Percentiles rank a stretch among this genome's conserved stretches.
These are phyloP conservation scores for Gymnobelideus leadbeateri DNA, from an alignment of 2,113 vertebrate genomes.

Conservation along the genomic window DNA sequence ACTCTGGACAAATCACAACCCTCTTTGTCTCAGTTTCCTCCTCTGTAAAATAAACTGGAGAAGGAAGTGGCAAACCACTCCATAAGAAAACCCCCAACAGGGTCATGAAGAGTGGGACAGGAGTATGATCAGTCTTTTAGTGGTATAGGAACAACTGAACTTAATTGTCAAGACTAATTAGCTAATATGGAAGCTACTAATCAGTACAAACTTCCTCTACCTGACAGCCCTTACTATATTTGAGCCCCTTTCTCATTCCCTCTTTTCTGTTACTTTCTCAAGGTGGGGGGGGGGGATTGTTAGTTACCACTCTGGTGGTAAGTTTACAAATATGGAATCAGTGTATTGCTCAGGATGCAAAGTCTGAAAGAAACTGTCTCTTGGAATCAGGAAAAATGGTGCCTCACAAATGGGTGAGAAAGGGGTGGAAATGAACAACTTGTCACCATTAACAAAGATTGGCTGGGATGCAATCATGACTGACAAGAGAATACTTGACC, in stretches of 20 bases:
- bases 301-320: background rate
- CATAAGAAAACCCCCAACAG: background rate
- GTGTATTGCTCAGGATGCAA: background rate
- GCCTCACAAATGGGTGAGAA: background rate
- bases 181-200: background rate
- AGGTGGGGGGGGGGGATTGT: no score
- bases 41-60: background rate
- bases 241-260: background rate
- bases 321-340: background rate
- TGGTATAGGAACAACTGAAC: background rate
- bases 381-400: background rate
- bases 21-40: background rate
- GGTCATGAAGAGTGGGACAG: background rate
- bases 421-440: background rate
- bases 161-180: background rate
- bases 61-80: background rate
- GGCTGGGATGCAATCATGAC: background rate
- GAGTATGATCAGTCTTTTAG: background rate
- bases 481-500: background rate
- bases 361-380: background rate
- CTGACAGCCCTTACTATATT: background rate
- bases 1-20: background rate
- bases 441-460: background rate
- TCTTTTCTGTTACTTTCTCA: background rate
- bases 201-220: background rate